phyloP scores from a whole-genome alignment of 2,797 vertebrate species.

The Onychomys torridus region DNA sequence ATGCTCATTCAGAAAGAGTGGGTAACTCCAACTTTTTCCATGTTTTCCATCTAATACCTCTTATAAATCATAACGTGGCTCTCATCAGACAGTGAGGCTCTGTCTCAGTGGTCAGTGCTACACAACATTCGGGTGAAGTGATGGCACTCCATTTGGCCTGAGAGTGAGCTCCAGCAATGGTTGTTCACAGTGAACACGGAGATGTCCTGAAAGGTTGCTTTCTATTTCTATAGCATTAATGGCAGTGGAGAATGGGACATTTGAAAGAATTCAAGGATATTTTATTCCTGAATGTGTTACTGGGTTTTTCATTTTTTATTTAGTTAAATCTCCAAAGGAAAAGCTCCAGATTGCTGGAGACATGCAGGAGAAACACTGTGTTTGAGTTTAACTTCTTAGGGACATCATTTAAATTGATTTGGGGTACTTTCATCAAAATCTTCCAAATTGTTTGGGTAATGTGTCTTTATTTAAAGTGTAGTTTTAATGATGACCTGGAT shows the following conservation, averaged over 20 bases:
- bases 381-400: conserved; percentile 34
- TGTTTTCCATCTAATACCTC: conserved; percentile 53
- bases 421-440: conserved; percentile 27
- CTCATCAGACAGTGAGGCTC: conserved; percentile 3
- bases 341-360: conserved; percentile 11
- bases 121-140: background rate
- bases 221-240: conserved; percentile 20
- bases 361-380: background rate
- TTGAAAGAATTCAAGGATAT: background rate
- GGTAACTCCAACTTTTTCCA: conserved; percentile 57
- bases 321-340: background rate
- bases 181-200: background rate
- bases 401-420: conserved; percentile 39
- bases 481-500: background rate
- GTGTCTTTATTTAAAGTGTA: conserved; percentile 5
- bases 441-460: background rate
- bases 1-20: conserved; percentile 61
- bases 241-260: background rate
- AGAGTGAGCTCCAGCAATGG: background rate
- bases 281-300: background rate
- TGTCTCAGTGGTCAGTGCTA: background rate
- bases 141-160: background rate
- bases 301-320: background rate
- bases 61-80: conserved; percentile 54
- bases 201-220: conserved; percentile 24